These are phyloP conservation scores for Blennius ocellaris DNA, from an alignment of 2,113 vertebrate genomes.

Conservation along the genomic window DNA sequence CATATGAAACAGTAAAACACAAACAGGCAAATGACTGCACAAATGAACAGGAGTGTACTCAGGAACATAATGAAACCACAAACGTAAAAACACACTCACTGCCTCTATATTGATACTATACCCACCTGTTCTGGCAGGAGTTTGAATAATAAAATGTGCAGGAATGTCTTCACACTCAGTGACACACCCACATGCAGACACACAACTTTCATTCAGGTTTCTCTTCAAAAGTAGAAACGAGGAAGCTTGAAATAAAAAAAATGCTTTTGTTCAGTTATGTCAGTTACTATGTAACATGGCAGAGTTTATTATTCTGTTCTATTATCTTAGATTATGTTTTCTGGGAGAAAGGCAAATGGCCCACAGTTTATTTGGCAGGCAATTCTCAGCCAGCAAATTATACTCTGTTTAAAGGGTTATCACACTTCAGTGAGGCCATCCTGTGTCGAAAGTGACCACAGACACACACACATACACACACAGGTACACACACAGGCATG, in stretches of 20 bases:
- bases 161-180: no score
- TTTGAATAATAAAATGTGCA: neutral
- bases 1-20: conserved; percentile 12
- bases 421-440: conserved; percentile 47
- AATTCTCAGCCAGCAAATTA: conserved; percentile 72
- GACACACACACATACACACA: conserved; percentile 31
- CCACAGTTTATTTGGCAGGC: conserved; percentile 77
- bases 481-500: conserved; percentile 23
- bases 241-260: conserved; percentile 1
- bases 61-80: neutral
- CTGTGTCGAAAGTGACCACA: conserved; percentile 59
- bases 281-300: conserved; percentile 33
- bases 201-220: neutral
- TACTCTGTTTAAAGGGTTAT: conserved; percentile 61
- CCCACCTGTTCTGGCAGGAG: conserved; percentile 9
- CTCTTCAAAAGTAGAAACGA: neutral
- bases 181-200: conserved; percentile 4
- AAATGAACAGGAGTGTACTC: conserved; percentile 11
- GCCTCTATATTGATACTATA: neutral
- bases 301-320: conserved; percentile 66
- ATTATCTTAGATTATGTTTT: conserved; percentile 68
- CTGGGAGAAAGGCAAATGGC: conserved; percentile 67
- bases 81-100: neutral
- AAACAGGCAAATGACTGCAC: neutral
- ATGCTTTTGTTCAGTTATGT: conserved; percentile 2